These are phyloP conservation scores for Suricata suricatta DNA, from an alignment of 2,113 vertebrate genomes.

Conservation along the genomic window DNA sequence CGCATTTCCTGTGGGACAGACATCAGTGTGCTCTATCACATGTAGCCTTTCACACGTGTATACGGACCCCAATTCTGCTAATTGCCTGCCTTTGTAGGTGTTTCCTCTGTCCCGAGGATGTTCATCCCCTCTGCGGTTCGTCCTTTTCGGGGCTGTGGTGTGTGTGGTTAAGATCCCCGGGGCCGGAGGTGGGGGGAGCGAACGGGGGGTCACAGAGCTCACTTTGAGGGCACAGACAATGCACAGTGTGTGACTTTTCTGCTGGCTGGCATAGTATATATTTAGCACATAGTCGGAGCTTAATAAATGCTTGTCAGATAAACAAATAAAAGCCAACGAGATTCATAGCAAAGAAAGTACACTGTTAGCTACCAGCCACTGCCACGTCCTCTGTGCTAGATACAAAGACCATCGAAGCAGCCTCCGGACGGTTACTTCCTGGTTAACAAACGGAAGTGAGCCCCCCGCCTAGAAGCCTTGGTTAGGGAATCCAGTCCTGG, in stretches of 20 bases:
- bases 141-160: background rate
- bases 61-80: background rate
- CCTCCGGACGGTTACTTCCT: background rate
- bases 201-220: background rate
- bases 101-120: background rate
- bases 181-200: background rate
- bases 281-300: background rate
- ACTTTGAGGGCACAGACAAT: background rate
- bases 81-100: background rate
- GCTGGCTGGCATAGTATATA: background rate
- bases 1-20: background rate
- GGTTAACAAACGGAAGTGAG: background rate
- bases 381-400: background rate
- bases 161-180: background rate
- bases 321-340: background rate
- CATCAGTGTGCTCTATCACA: background rate
- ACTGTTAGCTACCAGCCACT: background rate
- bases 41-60: background rate
- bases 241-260: background rate
- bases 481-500: background rate
- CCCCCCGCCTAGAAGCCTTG: background rate
- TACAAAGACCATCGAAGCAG: background rate
- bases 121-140: background rate
- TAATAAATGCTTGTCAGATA: background rate
- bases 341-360: background rate